These are phyloP conservation scores for Platycheirus albimanus DNA, from an alignment of 2,888 invertebrate genomes.

Conservation along the genomic window DNA sequence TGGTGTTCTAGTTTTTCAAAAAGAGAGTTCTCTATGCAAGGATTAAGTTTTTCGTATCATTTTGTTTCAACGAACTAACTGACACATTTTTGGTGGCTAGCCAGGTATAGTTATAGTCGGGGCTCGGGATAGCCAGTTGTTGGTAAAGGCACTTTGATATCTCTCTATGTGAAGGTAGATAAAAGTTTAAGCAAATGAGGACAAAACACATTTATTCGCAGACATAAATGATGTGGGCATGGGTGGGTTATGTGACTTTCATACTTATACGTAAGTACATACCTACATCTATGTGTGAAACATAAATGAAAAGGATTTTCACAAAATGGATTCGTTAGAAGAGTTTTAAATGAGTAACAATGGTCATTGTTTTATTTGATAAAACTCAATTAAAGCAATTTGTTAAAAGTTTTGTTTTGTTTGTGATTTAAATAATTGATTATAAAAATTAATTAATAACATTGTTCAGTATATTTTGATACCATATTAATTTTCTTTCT, in stretches of 20 bases:
- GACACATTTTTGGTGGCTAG: constrained; percentile 59
- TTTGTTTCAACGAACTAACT: constrained; percentile 18
- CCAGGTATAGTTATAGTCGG: not conserved
- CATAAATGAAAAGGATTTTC: constrained; percentile 52
- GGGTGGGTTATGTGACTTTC: not conserved
- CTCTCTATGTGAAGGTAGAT: not conserved
- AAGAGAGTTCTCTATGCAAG: constrained; percentile 38
- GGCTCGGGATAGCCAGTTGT: not conserved
- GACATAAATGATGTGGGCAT: constrained; percentile 21
- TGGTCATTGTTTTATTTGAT: constrained; percentile 26
- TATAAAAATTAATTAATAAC: not conserved
- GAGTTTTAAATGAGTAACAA: constrained; percentile 46
- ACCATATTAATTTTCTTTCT: no score
- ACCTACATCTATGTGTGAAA: not conserved
- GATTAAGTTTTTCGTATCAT: constrained; percentile 27
- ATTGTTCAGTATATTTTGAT: not conserved
- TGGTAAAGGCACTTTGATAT: not conserved
- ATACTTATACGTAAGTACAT: not conserved
- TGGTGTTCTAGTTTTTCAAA: constrained; percentile 39
- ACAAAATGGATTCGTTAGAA: constrained; percentile 48
- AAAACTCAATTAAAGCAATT: constrained; percentile 18
- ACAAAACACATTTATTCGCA: constrained; percentile 19
- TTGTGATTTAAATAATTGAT: no score
- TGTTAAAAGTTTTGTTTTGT: constrained; percentile 17
- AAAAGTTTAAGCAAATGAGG: constrained; percentile 30